Conservation (phyloP, 1,140 invertebrate genomes). For the Nephotettix cincticeps region DNA sequence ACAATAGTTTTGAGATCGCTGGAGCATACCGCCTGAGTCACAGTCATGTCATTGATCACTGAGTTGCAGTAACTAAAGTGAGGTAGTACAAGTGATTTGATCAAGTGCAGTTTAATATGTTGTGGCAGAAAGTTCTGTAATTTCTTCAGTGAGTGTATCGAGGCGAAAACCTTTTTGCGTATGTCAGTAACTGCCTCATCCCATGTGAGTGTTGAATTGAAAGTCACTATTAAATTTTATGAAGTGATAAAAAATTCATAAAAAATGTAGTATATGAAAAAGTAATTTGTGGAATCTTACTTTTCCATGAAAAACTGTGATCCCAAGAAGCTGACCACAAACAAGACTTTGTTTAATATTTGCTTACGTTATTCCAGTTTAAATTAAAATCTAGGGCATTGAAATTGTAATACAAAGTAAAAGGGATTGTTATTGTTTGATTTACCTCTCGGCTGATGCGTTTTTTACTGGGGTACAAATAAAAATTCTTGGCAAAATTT, state of each 20-base stretch:
- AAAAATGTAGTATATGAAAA: background rate
- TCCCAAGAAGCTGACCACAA: conserved; percentile 18
- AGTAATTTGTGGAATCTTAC: conserved; percentile 3
- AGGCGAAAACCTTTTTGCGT: too few species aligned
- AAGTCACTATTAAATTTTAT: background rate
- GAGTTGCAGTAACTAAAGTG: too few species aligned
- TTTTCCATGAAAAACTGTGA: conserved; percentile 19
- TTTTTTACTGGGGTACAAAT: conserved; percentile 17
- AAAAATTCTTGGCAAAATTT: conserved; percentile 20
- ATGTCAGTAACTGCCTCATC: too few species aligned
- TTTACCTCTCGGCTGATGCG: conserved; percentile 18
- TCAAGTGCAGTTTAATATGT: too few species aligned
- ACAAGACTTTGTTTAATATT: conserved; percentile 10
- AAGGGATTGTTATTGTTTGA: conserved; percentile 11
- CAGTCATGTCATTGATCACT: too few species aligned
- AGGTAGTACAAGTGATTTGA: too few species aligned
- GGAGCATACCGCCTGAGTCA: too few species aligned
- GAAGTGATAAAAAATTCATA: background rate
- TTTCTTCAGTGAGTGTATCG: too few species aligned
- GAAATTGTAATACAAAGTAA: background rate
- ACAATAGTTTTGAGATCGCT: too few species aligned
- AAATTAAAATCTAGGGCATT: background rate
- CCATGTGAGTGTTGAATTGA: too few species aligned
- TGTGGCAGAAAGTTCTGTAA: too few species aligned
- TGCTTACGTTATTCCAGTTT: background rate